Evolutionary conservation across 2,888 invertebrate genomes (phyloP).

Genomic region (Cheilosia variabilis): DNA sequence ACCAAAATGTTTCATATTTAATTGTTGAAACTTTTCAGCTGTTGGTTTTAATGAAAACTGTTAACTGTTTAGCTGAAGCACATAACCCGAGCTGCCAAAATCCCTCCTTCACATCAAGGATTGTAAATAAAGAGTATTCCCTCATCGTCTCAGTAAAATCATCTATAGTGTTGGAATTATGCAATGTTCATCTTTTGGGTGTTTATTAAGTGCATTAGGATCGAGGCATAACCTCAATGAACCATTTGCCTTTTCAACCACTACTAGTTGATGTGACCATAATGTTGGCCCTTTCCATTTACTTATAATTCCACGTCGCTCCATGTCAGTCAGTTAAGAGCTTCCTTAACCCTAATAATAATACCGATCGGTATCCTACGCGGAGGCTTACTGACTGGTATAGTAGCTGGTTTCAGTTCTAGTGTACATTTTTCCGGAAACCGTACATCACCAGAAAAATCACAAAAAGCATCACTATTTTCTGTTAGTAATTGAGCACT

Average conservation of each 20-base stretch:
- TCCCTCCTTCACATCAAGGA: not conserved
- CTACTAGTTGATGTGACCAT: too few species aligned
- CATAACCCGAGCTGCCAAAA: too few species aligned
- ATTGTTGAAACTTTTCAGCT: not conserved
- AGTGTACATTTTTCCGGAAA: not conserved
- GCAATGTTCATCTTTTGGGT: not conserved
- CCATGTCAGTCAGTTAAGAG: not conserved
- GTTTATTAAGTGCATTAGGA: not conserved
- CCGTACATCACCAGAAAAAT: not conserved
- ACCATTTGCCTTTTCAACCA: too few species aligned
- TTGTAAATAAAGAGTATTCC: not conserved
- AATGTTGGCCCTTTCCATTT: too few species aligned
- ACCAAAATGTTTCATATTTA: not conserved
- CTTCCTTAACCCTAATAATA: not conserved
- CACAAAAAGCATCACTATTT: too few species aligned
- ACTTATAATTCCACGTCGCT: not conserved
- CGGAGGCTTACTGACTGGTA: not conserved
- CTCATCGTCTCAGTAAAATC: slow-evolving; percentile 22
- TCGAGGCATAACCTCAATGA: slow-evolving; percentile 15
- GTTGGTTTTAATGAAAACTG: not conserved
- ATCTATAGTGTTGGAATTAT: slow-evolving; percentile 6
- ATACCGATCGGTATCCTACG: not conserved
- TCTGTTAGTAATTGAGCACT: too few species aligned
- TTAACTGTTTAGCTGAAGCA: too few species aligned
- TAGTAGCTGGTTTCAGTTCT: not conserved